Conservation (phyloP, 2,797 vertebrate genomes). For the Cyprinella venusta region DNA sequence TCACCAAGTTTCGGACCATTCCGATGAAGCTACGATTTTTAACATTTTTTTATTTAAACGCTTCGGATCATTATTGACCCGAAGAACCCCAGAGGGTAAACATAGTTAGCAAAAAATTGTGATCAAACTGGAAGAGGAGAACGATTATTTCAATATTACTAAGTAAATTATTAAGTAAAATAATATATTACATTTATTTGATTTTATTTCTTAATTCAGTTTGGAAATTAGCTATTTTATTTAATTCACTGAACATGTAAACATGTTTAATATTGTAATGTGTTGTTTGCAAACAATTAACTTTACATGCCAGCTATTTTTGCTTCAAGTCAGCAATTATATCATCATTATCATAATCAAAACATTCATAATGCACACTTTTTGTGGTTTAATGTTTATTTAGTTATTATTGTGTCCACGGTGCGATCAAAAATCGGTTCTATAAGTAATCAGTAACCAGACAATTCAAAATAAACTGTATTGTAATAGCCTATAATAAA, state of each 20-base stretch:
- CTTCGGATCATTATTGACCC: no score
- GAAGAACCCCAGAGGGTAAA: no score
- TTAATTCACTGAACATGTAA: neutral
- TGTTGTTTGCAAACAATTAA: neutral
- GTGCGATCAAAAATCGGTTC: neutral
- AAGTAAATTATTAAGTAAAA: no score
- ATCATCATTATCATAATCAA: neutral
- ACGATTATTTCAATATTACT: neutral
- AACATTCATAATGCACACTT: neutral
- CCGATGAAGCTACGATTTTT: no score
- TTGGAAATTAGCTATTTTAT: neutral
- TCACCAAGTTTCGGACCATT: no score
- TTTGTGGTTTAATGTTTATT: no score
- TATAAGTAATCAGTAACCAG: neutral
- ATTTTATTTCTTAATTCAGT: neutral
- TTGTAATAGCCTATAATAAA: conserved; percentile 1
- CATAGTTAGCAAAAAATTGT: neutral
- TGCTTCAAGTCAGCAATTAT: neutral
- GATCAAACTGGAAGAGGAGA: neutral
- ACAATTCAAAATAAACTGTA: neutral
- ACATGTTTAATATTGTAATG: neutral
- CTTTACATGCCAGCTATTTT: neutral
- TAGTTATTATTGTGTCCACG: no score
- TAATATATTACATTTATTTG: neutral
- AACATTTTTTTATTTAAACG: no score